phyloP scores from a whole-genome alignment of 2,797 vertebrate genomes.

The Hippocampus kuda region DNA sequence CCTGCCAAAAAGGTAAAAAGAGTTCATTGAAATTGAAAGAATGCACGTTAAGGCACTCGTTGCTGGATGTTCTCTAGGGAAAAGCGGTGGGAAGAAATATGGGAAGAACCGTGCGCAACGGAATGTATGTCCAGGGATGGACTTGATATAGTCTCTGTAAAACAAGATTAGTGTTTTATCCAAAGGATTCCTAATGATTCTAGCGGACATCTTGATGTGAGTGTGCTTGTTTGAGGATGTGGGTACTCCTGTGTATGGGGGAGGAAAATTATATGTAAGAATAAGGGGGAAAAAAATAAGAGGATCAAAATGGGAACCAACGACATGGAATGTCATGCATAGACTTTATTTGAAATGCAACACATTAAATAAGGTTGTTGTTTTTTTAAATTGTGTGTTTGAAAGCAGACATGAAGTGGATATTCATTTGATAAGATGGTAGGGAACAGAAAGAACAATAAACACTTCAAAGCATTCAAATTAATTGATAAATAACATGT shows the following conservation, averaged over 20 bases:
- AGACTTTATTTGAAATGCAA: neutral
- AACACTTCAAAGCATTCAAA: neutral
- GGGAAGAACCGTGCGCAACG: too few species aligned
- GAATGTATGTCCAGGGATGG: too few species aligned
- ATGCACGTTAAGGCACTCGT: too few species aligned
- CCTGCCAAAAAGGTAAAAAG: too few species aligned
- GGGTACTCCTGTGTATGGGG: slow-evolving; percentile 13
- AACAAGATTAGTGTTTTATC: neutral
- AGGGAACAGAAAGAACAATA: neutral
- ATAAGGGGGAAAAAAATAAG: slow-evolving; percentile 2
- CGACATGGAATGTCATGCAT: neutral
- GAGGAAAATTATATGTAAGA: slow-evolving; percentile 28
- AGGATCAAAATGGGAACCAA: neutral
- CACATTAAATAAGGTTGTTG: neutral
- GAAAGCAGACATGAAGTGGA: too few species aligned
- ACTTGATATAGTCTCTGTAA: neutral
- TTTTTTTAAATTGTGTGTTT: neutral
- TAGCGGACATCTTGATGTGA: neutral
- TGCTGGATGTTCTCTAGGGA: too few species aligned
- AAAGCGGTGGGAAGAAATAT: too few species aligned
- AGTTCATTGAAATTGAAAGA: too few species aligned
- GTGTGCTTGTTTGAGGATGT: slow-evolving; percentile 5
- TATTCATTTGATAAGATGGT: neutral
- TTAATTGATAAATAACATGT: too few species aligned
- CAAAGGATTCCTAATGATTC: neutral